Percentiles rank a stretch among this genome's conserved stretches.
Evolutionary conservation across 2,113 vertebrate genomes (phyloP).

Genomic region (Rattus rattus): DNA sequence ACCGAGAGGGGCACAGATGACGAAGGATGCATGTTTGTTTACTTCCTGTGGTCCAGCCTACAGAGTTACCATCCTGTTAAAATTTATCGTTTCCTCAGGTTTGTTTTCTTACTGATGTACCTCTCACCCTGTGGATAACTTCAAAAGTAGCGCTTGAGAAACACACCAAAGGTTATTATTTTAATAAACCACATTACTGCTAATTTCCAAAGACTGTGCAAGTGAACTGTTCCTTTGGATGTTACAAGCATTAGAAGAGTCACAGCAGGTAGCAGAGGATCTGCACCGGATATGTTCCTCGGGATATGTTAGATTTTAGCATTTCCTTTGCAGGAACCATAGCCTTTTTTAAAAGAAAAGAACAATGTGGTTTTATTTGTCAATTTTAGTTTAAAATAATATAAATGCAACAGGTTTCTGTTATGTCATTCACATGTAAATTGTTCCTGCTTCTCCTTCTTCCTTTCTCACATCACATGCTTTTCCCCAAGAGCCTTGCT

Average conservation of each 20-base stretch:
- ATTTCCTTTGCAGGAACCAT: neutral
- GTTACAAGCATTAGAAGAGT: neutral
- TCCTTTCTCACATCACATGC: neutral
- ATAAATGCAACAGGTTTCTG: neutral
- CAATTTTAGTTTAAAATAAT: neutral
- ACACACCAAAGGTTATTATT: neutral
- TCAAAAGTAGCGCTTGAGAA: neutral
- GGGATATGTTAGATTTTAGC: neutral
- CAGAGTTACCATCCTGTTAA: conserved; percentile 28
- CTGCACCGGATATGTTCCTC: neutral
- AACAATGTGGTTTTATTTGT: neutral
- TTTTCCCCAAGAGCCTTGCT: neutral
- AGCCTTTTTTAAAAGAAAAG: neutral
- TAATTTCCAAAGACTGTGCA: neutral
- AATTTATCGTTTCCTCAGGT: neutral
- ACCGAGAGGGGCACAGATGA: neutral
- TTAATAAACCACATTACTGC: neutral
- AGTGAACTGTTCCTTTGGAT: neutral
- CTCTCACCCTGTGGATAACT: neutral
- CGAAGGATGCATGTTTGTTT: neutral
- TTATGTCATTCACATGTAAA: neutral
- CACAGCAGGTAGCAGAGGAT: neutral
- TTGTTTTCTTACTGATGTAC: neutral
- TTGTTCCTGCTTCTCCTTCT: neutral
- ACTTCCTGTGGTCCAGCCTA: conserved; percentile 52